Percentiles rank a stretch among this genome's conserved stretches.
Conservation (phyloP, 2,797 vertebrate species). For the Rallus crepitans region DNA sequence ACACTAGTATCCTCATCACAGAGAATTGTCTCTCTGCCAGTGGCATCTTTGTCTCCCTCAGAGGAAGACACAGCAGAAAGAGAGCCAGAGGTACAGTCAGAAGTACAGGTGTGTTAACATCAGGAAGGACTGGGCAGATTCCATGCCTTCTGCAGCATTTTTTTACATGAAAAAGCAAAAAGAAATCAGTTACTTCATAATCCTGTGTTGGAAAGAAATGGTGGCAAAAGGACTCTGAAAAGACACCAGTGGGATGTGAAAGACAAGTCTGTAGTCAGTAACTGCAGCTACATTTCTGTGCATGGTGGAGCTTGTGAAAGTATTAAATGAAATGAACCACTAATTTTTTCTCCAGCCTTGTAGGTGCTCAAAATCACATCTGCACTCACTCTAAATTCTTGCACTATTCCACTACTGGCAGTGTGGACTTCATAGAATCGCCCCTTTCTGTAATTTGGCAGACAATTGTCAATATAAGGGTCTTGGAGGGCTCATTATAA, state of each 20-base stretch:
- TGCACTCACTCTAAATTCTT: not conserved
- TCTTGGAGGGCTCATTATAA: not conserved
- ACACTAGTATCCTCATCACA: not conserved
- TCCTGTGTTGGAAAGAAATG: not conserved
- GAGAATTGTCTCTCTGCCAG: not conserved
- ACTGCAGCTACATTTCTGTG: not conserved
- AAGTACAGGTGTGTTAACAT: not conserved
- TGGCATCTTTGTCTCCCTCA: not conserved
- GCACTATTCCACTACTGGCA: not conserved
- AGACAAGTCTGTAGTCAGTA: not conserved
- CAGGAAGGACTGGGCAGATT: not conserved
- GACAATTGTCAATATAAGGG: not conserved
- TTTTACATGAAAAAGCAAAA: not conserved
- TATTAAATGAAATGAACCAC: not conserved
- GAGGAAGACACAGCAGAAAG: not conserved
- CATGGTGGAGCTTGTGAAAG: not conserved
- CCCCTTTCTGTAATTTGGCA: not conserved
- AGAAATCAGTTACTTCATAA: not conserved
- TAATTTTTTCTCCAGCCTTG: not conserved
- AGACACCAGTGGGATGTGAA: not conserved
- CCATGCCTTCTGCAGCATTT: not conserved
- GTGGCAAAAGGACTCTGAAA: not conserved
- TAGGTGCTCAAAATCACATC: not conserved
- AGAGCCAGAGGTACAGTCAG: fast-evolving
- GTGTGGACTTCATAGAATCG: not conserved